Evolutionary conservation across 2,888 invertebrate species (phyloP).

Genomic region (Epistrophella euchroma): DNA sequence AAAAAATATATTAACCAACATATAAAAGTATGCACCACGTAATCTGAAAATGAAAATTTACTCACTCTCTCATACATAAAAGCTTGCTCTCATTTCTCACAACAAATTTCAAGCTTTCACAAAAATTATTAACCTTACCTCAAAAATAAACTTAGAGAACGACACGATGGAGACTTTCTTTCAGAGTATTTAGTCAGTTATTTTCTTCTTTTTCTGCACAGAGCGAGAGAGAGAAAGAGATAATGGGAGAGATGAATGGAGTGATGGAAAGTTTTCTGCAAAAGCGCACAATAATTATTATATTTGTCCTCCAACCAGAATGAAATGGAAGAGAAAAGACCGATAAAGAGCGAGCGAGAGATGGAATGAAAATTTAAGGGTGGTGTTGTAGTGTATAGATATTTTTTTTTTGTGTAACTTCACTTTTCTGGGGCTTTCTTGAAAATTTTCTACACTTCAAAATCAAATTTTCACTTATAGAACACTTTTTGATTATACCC

Average conservation of each 20-base stretch:
- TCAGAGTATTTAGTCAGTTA: neutral
- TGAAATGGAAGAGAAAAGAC: slow-evolving; percentile 31
- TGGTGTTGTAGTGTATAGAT: slow-evolving; percentile 73
- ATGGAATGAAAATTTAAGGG: slow-evolving; percentile 58
- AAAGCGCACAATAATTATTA: slow-evolving; percentile 26
- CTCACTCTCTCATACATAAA: slow-evolving; percentile 38
- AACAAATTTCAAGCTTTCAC: neutral
- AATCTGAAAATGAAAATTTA: slow-evolving; percentile 66
- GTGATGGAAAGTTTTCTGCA: neutral
- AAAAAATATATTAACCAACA: neutral
- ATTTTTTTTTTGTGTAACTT: slow-evolving; percentile 55
- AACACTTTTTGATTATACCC: neutral
- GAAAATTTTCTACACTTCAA: slow-evolving; percentile 40
- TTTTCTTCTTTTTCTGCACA: slow-evolving; percentile 30
- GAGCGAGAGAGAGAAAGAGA: neutral
- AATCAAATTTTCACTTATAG: slow-evolving; percentile 29
- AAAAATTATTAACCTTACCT: slow-evolving; percentile 50
- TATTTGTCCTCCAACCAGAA: slow-evolving; percentile 49
- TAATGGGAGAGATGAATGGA: neutral
- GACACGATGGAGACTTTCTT: slow-evolving; percentile 41
- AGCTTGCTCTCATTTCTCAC: slow-evolving; percentile 19
- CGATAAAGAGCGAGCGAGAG: neutral
- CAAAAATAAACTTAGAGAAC: neutral
- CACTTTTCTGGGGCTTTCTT: slow-evolving; percentile 45
- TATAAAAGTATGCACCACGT: slow-evolving; percentile 67